Base-by-base conservation (phyloP, 2,888 invertebrate genomes). In the Tinea trinotella region DNA sequence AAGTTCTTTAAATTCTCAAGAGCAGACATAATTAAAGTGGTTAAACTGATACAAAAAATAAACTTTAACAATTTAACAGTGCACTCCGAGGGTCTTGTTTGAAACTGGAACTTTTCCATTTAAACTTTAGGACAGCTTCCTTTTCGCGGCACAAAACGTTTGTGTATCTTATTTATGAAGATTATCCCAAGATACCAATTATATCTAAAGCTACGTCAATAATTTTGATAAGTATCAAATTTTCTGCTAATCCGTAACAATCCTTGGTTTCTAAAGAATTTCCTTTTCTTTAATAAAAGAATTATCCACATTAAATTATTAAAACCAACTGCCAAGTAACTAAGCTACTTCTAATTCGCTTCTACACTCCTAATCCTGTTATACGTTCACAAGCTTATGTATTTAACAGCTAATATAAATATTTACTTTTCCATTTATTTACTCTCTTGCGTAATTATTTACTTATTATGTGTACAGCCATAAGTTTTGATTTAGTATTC, bases 71-170 rank as follows among this genome's bases (percentile, higher is more conserved):
- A 70, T 73, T 72, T 67, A 71, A 65, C 71, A 66, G 67, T 67
- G 70, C 68, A 67, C 67, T 68, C 61, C 58, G 56, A 64, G 67
- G 60, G 64, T 71, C 67, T 73, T 68, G 68, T 71, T 70, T 64
- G 62, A 62, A 68, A 74, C 68, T 71, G 59, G 65, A 77, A 77
- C 74, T 77, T 76, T 78, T 74, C 70, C 72, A 76, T 77, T 76
- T 71, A 73, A 76, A 73, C 62, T 70, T 73, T 58, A 35, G 59
- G 40, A 53, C 59, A 58, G 59, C 56, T 60, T 60, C 59, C 58
- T 61, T 62, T 65, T 59, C 58, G 59, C 59, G 53, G 57, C 53
- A 46, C 56, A 55, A 56, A 56, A 59, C 58, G 36, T 56, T 55
- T 50, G 24, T 50, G 50, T 50, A 12, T 22, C 50, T 50, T 50